Conservation (phyloP, 2,888 invertebrate genomes). For the Diarsia rubi region DNA sequence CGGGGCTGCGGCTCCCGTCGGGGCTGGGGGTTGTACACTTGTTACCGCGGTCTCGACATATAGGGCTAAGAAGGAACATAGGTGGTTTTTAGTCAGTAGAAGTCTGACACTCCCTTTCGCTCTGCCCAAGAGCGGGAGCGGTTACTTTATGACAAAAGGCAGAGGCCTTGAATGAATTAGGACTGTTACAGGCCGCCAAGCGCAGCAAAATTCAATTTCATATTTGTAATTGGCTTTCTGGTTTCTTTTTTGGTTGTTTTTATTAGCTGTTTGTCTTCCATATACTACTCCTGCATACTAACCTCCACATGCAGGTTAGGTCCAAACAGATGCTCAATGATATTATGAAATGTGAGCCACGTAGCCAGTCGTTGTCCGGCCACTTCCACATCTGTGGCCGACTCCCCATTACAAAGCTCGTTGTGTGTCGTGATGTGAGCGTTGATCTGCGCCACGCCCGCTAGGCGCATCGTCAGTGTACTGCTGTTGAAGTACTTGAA, state of each 20-base stretch:
- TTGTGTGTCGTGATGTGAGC: conserved; percentile 97
- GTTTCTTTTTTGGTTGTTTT: no score
- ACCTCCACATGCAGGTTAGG: conserved; percentile 99
- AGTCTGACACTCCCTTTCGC: no score
- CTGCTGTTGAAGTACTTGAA: conserved; percentile 99
- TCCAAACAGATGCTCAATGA: conserved; percentile 98
- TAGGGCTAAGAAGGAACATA: no score
- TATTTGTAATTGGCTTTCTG: no score
- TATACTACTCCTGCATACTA: conserved; percentile 43
- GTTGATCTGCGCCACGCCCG: conserved; percentile 98
- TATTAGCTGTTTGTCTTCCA: no score
- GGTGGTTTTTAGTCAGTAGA: no score
- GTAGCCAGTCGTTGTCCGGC: conserved; percentile 96
- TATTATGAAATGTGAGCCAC: conserved; percentile 97
- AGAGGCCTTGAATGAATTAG: not conserved
- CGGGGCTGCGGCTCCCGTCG: no score
- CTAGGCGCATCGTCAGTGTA: conserved; percentile 97
- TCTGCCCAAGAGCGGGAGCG: no score
- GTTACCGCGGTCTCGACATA: no score
- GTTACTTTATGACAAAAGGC: not conserved
- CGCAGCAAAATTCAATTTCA: not conserved
- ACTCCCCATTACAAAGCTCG: conserved; percentile 97
- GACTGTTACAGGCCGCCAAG: not conserved
- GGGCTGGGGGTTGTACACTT: no score
- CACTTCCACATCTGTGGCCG: conserved; percentile 95